phyloP scores from a whole-genome alignment of 2,797 vertebrate species.

The Cephalopachus bancanus region DNA sequence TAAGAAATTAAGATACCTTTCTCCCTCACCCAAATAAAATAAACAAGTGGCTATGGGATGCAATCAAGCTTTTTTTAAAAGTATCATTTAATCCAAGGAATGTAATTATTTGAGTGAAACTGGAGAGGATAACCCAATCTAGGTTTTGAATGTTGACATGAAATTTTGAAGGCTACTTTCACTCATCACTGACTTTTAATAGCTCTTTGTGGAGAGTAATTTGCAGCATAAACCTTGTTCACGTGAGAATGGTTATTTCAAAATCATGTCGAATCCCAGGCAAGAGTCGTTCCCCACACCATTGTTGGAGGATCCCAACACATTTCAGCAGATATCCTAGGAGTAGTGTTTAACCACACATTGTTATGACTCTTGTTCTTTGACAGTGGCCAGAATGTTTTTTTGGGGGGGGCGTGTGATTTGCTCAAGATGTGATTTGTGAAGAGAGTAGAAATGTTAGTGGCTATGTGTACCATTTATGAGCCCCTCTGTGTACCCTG shows the following conservation, averaged over 20 bases:
- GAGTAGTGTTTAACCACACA: not conserved
- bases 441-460: not conserved
- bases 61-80: conserved; percentile 19
- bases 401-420: not conserved
- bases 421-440: not conserved
- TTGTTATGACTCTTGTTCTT: not conserved
- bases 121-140: conserved; percentile 73
- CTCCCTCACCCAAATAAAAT: conserved; percentile 72
- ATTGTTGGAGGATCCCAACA: not conserved
- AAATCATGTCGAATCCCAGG: not conserved
- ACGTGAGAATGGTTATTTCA: conserved; percentile 66
- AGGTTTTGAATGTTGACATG: conserved; percentile 69
- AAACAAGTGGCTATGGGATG: conserved; percentile 47
- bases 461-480: accelerated
- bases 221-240: conserved; percentile 72
- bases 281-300: not conserved
- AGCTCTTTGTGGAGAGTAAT: conserved; percentile 69
- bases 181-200: conserved; percentile 81
- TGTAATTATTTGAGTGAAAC: conserved; percentile 74
- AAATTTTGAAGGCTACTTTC: conserved; percentile 76
- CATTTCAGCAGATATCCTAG: not conserved
- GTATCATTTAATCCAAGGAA: conserved; percentile 73
- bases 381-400: not conserved
- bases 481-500: not conserved
- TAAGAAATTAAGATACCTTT: conserved; percentile 79